phyloP scores from a whole-genome alignment of 2,113 vertebrate genomes.

The Gambusia affinis region DNA sequence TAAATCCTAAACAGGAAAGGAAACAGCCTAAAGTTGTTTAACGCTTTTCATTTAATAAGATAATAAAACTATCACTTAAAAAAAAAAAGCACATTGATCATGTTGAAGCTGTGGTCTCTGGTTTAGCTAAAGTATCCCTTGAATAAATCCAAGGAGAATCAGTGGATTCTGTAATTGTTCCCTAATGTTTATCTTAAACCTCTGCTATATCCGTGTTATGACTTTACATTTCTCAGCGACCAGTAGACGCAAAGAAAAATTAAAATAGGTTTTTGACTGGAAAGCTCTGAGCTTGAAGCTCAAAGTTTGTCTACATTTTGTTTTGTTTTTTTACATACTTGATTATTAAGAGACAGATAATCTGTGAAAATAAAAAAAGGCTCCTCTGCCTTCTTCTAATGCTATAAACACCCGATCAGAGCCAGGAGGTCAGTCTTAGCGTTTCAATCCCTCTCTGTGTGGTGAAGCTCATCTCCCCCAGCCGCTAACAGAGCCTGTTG shows the following conservation, averaged over 20 bases:
- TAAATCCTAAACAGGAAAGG: background rate
- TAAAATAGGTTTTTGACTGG: background rate
- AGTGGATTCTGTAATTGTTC: background rate
- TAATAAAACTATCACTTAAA: background rate
- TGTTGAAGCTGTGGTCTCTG: background rate
- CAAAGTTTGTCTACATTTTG: no score
- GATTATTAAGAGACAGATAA: no score
- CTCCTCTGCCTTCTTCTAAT: no score
- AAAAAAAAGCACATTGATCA: background rate
- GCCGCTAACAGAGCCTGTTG: no score
- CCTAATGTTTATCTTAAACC: background rate
- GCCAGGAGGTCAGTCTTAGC: no score
- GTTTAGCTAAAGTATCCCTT: background rate
- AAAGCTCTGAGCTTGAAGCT: background rate
- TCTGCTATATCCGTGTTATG: background rate
- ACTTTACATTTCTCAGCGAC: background rate
- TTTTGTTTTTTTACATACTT: no score
- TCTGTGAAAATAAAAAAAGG: no score
- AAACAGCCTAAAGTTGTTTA: background rate
- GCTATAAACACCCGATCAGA: no score
- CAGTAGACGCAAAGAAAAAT: background rate
- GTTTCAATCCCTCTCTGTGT: no score
- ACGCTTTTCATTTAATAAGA: background rate
- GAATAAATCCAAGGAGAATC: background rate
- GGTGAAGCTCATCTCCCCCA: no score